A percentile compares a stretch with the other conserved stretches of the same genome.
phyloP scores from a whole-genome alignment of 2,797 vertebrate genomes.

The Poeciliopsis turneri region DNA sequence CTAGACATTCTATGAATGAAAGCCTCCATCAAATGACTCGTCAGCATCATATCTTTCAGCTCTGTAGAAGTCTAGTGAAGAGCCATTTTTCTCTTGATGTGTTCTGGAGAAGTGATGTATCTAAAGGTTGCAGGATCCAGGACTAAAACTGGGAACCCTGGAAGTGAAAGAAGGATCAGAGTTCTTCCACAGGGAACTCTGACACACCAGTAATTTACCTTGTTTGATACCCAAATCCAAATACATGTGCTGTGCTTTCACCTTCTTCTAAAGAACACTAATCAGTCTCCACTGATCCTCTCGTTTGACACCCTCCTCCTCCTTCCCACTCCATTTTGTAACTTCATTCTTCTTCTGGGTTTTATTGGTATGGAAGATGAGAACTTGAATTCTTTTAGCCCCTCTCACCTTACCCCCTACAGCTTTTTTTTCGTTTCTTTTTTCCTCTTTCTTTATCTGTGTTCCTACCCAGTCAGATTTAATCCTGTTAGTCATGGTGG shows the following conservation, averaged over 20 bases:
- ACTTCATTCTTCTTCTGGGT: constrained; percentile 37
- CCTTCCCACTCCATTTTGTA: constrained; percentile 24
- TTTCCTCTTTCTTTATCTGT: constrained; percentile 50
- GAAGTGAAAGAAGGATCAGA: constrained; percentile 49
- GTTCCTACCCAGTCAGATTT: constrained; percentile 73
- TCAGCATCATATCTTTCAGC: neutral
- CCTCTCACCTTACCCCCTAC: neutral
- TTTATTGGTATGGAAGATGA: constrained; percentile 43
- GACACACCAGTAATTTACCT: constrained; percentile 10
- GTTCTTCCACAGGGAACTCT: constrained; percentile 46
- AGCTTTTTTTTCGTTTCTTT: neutral
- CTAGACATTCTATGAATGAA: neutral
- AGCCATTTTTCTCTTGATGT: neutral
- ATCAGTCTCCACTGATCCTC: constrained; percentile 46
- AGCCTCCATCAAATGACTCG: neutral
- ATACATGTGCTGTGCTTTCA: constrained; percentile 1
- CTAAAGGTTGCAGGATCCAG: neutral
- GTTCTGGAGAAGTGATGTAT: neutral
- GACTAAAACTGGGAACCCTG: neutral
- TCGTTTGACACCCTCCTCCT: neutral
- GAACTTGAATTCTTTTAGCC: constrained; percentile 48
- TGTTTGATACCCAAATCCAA: constrained; percentile 9
- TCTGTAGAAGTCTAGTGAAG: neutral
- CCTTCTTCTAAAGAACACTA: constrained; percentile 19
- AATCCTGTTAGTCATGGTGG: constrained; percentile 79